phyloP scores from a whole-genome alignment of 2,888 invertebrate genomes.

The Drosophila histrio region DNA sequence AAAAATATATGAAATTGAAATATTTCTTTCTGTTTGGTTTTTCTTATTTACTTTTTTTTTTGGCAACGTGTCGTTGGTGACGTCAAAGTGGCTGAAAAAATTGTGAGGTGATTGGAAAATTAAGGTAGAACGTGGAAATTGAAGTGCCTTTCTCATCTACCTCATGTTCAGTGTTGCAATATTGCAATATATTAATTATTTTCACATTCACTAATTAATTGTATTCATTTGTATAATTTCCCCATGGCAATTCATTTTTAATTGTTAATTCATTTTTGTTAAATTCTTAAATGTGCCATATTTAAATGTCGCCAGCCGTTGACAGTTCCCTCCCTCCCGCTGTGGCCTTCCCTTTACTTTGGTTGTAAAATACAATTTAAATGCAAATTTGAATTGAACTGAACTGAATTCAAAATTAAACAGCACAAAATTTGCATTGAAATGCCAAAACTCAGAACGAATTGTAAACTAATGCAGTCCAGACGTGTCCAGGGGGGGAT shows the following conservation, averaged over 20 bases:
- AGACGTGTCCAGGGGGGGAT: conserved; percentile 33
- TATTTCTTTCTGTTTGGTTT: conserved; percentile 12
- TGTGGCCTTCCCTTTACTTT: neutral
- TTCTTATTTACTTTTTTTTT: conserved; percentile 16
- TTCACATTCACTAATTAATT: conserved; percentile 25
- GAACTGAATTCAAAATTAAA: conserved; percentile 70
- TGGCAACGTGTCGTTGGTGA: conserved; percentile 58
- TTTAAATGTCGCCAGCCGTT: conserved; percentile 17
- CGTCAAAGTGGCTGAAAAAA: conserved; percentile 75
- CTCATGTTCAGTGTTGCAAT: neutral
- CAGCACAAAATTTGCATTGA: conserved; percentile 68
- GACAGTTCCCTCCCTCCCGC: neutral
- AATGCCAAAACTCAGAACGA: conserved; percentile 55
- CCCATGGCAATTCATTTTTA: conserved; percentile 5
- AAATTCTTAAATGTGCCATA: conserved; percentile 20
- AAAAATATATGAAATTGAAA: conserved; percentile 19
- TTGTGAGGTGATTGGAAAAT: conserved; percentile 62
- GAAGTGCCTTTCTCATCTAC: conserved; percentile 21
- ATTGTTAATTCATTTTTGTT: conserved; percentile 40
- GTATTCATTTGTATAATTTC: conserved; percentile 23
- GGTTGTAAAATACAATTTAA: conserved; percentile 65
- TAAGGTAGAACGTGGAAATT: conserved; percentile 63
- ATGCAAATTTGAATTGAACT: conserved; percentile 64
- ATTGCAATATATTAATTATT: conserved; percentile 10
- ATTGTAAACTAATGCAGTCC: conserved; percentile 66